Base-by-base conservation (phyloP, 1,140 invertebrate species). In the Yoshiicerus persimilis region DNA sequence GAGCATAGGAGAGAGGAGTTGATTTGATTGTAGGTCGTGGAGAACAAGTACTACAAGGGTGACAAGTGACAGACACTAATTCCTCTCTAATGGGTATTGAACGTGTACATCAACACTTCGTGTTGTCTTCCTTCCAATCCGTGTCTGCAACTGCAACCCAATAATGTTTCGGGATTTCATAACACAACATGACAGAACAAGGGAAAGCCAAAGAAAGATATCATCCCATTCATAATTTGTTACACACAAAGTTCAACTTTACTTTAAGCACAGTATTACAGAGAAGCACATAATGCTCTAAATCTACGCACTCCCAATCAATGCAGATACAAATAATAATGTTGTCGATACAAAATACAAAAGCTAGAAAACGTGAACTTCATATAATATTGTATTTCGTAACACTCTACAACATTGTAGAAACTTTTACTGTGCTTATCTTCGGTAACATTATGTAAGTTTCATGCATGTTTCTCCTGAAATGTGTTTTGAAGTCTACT, bases 11-110 rank as follows among this genome's bases (percentile, higher is more conserved):
- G 8, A 25, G 23, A 70, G 64, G 11, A 30, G 8, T 16, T 16
- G 64, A 70, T 27, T 70, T 70, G 11, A 70, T 56, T 56, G 64
- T 10, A 27, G 23, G 64, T n/a, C 13, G 23, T 8, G 0, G 23
- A 30, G 64, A 25, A 80, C 13, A 25, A 36, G 77, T 23, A 83
- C 20, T 23, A 83, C 36, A 83, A 83, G 27, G 77, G 77, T 83
- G 77, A 83, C 77, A 83, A 38, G 77, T 83, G 77, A 83, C 77
- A 83, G 77, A 83, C 77, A 83, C 77, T 83, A 83, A 83, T 83
- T 83, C 77, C 77, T 83, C 77, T 38, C 77, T 83, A 83, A 83
- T 83, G 36, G 77, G 36, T 83, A 83, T 83, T 83, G 77, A 83
- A 83, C 77, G 32, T 83, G 34, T 83, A 83, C 77, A 83, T 83